Evolutionary conservation across 1,140 invertebrate genomes (phyloP), one percentile per base, ranked within the genome.

Genomic region (Drosophila paulistorum): DNA sequence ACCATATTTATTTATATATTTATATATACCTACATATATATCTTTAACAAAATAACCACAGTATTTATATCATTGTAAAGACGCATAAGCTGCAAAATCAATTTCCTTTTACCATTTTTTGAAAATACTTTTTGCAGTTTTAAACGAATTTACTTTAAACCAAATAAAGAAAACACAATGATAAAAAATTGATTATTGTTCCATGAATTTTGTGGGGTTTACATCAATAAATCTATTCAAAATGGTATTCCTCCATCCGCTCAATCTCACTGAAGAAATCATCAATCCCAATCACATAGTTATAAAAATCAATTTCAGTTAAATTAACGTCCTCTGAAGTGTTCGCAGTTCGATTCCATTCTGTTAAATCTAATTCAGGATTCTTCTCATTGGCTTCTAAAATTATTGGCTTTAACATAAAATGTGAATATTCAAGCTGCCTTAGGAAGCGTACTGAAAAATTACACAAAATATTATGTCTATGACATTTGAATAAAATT

Each of bases 341-440:
- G 6, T 64, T 71, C 13, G 90, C 70, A 64, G 79, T 68, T 10
- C 74, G 72, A 5, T 60, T 73, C 90, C 90, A 91, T 37, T 91
- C 90, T 2, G 30, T 60, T 26, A 84, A 71, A 57, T 91, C 90
- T 10, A 51, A 48, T 69, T 83, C 42, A 2, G 75, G 54, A 69
- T 84, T 91, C 0, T 35, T 55, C 1, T 7, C 69, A 65, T 91
- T 91, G 10, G 59, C 60, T 35, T 91, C 90, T 20, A 76, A 73
- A 33, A 77, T 68, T 0, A 91, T 58, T 0, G 77, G 77, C 42
- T 91, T 91, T 0, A 83, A 69, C 85, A 91, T 90, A 39, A 91
- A 84, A 11, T 91, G 90, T 6, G 79, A 70, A 3, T 74, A 75
- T n/a, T 74, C 59, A 14, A 91, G 61, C 35, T 87, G 83, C 3